A percentile compares a stretch with the other conserved stretches of the same genome.
Evolutionary conservation across 92 coral and sea anemone genomes (phyloP).

Genomic region (Nematostella vectensis): DNA sequence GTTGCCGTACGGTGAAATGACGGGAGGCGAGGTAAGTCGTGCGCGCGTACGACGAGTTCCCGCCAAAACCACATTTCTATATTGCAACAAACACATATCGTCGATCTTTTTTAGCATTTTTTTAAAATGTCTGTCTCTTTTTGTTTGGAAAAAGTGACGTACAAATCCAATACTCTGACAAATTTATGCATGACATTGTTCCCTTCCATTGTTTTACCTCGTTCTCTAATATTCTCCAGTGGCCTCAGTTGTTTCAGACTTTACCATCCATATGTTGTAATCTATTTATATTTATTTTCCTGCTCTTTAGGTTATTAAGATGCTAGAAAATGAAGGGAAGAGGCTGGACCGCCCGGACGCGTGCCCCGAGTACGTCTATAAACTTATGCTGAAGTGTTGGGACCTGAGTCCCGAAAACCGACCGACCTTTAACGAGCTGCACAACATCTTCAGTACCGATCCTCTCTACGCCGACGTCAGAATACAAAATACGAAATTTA

Average conservation of each 20-base stretch:
- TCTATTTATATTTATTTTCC: not conserved
- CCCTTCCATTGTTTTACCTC: too few species aligned
- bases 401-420: constrained; percentile 87
- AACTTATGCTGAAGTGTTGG: constrained; percentile 96
- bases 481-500: constrained; percentile 33
- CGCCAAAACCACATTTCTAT: too few species aligned
- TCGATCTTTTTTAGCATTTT: too few species aligned
- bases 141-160: too few species aligned
- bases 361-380: constrained; percentile 92
- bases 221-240: too few species aligned
- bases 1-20: constrained; percentile 94
- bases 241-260: too few species aligned
- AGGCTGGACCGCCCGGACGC: constrained; percentile 85
- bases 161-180: too few species aligned
- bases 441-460: constrained; percentile 88
- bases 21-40: constrained; percentile 88
- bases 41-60: too few species aligned
- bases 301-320: constrained; percentile 61
- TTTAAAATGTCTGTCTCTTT: too few species aligned
- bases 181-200: too few species aligned
- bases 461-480: constrained; percentile 93
- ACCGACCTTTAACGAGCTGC: constrained; percentile 87
- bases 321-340: constrained; percentile 85
- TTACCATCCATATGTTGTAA: too few species aligned
- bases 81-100: too few species aligned